phyloP scores from a whole-genome alignment of 2,888 invertebrate genomes.

The Ormyrus labotus region DNA sequence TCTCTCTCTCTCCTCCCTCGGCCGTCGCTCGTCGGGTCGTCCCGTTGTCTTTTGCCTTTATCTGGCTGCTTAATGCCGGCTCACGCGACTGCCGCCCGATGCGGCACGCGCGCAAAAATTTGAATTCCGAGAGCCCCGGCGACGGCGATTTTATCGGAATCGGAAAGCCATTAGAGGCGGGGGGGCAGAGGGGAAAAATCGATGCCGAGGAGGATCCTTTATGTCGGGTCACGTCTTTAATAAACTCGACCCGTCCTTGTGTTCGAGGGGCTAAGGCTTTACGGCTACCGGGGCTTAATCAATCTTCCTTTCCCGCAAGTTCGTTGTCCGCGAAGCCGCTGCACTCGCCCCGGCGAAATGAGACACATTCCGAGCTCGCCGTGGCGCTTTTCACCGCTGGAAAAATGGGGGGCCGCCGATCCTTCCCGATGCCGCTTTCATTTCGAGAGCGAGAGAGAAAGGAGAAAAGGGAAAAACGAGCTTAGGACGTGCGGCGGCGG shows the following conservation, averaged over 20 bases:
- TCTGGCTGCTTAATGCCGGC: background rate
- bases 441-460: constrained; percentile 1
- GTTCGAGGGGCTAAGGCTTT: no score
- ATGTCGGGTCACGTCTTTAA: constrained; percentile 74
- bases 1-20: background rate
- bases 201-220: constrained; percentile 62
- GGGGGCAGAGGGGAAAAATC: constrained; percentile 22
- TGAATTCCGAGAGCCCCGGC: background rate
- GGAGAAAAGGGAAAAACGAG: constrained; percentile 31
- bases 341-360: constrained; percentile 6
- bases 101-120: background rate
- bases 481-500: constrained; percentile 4
- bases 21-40: background rate
- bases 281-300: constrained; percentile 62
- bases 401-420: constrained; percentile 14
- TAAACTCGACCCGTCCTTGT: constrained; percentile 60
- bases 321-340: constrained; percentile 20
- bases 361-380: no score
- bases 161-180: constrained; percentile 38
- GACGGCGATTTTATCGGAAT: constrained; percentile 31
- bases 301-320: constrained; percentile 63
- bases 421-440: constrained; percentile 10
- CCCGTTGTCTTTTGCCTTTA: background rate
- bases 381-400: background rate
- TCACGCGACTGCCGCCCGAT: background rate